Conservation (phyloP, 1,140 invertebrate genomes). For the Listronotus bonariensis region DNA sequence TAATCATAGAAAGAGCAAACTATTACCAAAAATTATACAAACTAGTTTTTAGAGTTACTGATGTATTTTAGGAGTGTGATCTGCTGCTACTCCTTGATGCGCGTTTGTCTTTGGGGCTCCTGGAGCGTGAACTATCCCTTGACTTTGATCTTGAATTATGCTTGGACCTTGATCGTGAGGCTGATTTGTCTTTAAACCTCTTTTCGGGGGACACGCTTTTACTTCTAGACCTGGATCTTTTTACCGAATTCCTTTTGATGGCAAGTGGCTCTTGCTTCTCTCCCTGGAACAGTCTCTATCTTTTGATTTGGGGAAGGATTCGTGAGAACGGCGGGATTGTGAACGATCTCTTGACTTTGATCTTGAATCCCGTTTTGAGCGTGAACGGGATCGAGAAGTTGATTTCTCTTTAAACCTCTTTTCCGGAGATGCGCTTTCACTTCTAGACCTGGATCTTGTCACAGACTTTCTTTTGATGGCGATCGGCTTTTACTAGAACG, state of each 20-base stretch:
- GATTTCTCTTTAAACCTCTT: constrained; percentile 36
- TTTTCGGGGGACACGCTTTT: constrained; percentile 24
- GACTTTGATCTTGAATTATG: constrained; percentile 31
- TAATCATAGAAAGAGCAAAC: constrained; percentile 6
- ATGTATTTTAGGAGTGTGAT: constrained; percentile 20
- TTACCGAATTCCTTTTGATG: constrained; percentile 21
- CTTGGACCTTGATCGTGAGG: constrained; percentile 26
- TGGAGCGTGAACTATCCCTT: constrained; percentile 22
- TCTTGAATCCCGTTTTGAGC: constrained; percentile 28
- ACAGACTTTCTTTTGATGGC: constrained; percentile 19
- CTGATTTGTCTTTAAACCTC: constrained; percentile 32
- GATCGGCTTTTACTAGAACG: constrained; percentile 15
- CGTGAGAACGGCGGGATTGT: constrained; percentile 22
- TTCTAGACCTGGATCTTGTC: constrained; percentile 25
- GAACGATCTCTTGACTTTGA: constrained; percentile 31
- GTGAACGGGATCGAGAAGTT: constrained; percentile 24
- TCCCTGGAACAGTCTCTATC: not conserved
- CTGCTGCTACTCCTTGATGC: constrained; percentile 30
- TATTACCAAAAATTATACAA: constrained; percentile 22
- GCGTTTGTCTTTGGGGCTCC: constrained; percentile 27
- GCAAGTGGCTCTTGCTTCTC: constrained; percentile 15
- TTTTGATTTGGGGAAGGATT: constrained; percentile 28
- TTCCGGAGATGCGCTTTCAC: constrained; percentile 20
- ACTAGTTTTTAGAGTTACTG: constrained; percentile 15
- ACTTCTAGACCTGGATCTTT: constrained; percentile 26